These are phyloP conservation scores for Macropus fuliginosus DNA, from an alignment of 2,797 vertebrate genomes.

Conservation along the genomic window DNA sequence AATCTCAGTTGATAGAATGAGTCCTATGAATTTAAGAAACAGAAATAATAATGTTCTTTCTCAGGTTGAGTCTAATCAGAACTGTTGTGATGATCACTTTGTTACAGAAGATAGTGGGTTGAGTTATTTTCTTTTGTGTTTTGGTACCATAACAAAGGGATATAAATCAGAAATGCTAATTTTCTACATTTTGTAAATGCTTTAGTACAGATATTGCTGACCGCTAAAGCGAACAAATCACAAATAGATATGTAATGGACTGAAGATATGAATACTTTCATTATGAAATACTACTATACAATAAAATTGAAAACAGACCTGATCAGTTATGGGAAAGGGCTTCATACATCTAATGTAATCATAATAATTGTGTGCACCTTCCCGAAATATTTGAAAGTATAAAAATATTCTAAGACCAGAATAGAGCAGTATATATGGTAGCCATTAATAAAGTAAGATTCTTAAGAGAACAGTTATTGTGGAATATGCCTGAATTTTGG, in stretches of 20 bases:
- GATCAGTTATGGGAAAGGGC: neutral
- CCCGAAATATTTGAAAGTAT: neutral
- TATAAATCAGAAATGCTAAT: no score
- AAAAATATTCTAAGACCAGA: neutral
- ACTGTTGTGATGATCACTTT: neutral
- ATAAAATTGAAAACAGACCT: neutral
- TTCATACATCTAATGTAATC: neutral
- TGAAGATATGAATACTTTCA: neutral
- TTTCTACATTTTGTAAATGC: no score
- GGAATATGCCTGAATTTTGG: neutral
- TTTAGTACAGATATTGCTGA: no score
- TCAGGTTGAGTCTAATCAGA: neutral
- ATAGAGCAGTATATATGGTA: neutral
- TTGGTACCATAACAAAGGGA: no score
- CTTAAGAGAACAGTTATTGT: neutral
- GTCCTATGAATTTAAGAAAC: neutral
- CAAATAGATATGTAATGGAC: neutral
- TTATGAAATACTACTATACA: neutral
- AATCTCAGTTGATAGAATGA: neutral
- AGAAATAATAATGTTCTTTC: neutral
- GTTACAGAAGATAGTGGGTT: no score
- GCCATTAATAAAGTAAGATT: neutral
- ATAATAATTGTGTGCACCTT: neutral
- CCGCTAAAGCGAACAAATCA: no score
- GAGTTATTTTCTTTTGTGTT: no score